Evolutionary conservation across 2,888 invertebrate genomes (phyloP).

Genomic region (Timema cristinae): DNA sequence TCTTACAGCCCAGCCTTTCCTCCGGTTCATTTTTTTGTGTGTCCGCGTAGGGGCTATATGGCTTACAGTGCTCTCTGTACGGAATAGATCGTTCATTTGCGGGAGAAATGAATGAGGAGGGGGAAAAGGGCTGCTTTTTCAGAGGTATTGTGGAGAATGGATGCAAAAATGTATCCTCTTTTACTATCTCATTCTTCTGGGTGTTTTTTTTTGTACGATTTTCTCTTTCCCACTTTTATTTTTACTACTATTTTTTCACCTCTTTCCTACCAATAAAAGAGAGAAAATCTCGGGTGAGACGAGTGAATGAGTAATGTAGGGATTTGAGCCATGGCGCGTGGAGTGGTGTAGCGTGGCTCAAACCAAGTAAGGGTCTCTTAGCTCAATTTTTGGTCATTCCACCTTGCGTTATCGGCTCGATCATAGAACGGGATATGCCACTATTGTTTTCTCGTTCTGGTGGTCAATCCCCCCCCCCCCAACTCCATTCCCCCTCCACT

Average conservation of each 20-base stretch:
- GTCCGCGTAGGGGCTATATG: conserved; percentile 15
- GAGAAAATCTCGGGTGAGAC: conserved; percentile 17
- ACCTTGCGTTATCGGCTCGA: conserved; percentile 18
- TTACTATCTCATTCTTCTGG: conserved; percentile 23
- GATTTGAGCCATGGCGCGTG: not conserved
- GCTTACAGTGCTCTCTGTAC: conserved; percentile 22
- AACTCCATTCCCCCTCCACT: conserved; percentile 27
- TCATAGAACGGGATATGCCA: conserved; percentile 32
- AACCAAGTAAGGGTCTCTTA: conserved; percentile 14
- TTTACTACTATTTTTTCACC: conserved; percentile 10
- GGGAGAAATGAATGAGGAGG: not conserved
- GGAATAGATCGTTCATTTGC: conserved; percentile 28
- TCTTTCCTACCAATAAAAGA: conserved; percentile 13
- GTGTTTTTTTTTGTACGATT: conserved; percentile 9
- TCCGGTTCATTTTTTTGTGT: conserved; percentile 24
- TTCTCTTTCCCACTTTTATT: not conserved
- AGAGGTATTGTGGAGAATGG: conserved; percentile 27
- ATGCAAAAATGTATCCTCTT: conserved; percentile 27
- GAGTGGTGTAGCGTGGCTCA: not conserved
- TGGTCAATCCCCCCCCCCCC: conserved; percentile 24
- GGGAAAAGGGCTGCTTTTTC: conserved; percentile 17
- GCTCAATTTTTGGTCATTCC: conserved; percentile 18
- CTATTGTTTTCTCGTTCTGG: conserved; percentile 30
- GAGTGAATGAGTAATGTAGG: conserved; percentile 15
- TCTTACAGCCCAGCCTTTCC: conserved; percentile 24